These are phyloP conservation scores for Drosophila algonquin DNA, from an alignment of 2,888 invertebrate genomes.

Conservation along the genomic window DNA sequence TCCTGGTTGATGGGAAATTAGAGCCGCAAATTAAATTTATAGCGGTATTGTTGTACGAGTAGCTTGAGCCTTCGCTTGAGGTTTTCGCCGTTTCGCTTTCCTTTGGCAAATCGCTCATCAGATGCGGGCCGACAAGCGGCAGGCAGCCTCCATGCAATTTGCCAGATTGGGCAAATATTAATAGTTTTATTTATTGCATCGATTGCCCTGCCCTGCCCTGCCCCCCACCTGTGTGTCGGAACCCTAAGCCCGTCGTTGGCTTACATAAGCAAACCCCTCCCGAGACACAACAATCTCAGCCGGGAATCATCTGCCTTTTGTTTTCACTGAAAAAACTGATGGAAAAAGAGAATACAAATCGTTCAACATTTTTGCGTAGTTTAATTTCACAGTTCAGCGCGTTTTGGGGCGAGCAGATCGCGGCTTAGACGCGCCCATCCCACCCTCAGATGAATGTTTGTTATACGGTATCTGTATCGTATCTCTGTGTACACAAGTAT, in stretches of 20 bases:
- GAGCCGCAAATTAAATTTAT: constrained; percentile 37
- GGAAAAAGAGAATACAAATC: constrained; percentile 23
- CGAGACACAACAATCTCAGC: constrained; percentile 16
- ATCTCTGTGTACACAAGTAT: constrained; percentile 9
- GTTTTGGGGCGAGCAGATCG: constrained; percentile 50
- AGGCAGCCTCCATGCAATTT: constrained; percentile 26
- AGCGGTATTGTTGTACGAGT: constrained; percentile 8
- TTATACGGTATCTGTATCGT: constrained; percentile 7
- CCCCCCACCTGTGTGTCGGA: constrained; percentile 14
- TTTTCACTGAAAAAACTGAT: constrained; percentile 6
- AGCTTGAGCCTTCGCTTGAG: constrained; percentile 20
- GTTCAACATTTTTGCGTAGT: constrained; percentile 51
- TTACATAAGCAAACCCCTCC: constrained; percentile 26
- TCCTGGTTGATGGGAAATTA: constrained; percentile 17
- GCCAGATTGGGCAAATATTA: constrained; percentile 32
- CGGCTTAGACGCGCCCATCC: constrained; percentile 70
- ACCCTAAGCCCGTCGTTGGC: constrained; percentile 18
- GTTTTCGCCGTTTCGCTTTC: constrained; percentile 27
- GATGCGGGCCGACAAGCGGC: constrained; percentile 41
- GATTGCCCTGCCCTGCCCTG: not conserved
- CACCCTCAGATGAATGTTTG: constrained; percentile 22
- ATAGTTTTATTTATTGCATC: constrained; percentile 22
- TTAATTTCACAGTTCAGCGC: constrained; percentile 82
- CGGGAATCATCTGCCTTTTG: constrained; percentile 43
- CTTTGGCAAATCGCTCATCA: constrained; percentile 22